Percentiles rank a stretch among this genome's conserved stretches.
Evolutionary conservation across 2,888 invertebrate species (phyloP).

Genomic region (Choreutis nemorana): DNA sequence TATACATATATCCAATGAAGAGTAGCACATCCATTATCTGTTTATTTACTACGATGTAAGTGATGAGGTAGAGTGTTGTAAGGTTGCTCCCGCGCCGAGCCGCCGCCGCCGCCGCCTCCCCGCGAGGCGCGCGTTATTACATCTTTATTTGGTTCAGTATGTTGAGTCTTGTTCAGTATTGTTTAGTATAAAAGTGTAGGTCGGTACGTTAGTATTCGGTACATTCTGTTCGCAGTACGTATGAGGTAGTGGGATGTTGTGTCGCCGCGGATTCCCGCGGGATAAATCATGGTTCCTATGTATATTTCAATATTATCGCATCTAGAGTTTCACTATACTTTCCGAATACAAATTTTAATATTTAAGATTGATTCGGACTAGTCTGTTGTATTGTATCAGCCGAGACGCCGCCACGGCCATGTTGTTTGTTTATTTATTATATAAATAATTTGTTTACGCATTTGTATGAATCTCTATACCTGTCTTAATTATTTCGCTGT

Average conservation of each 20-base stretch:
- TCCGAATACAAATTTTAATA: slow-evolving; percentile 67
- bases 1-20: too few relatives aligned
- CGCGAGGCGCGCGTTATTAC: slow-evolving; percentile 61
- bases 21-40: too few relatives aligned
- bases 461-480: slow-evolving; percentile 23
- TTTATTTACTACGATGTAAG: too few relatives aligned
- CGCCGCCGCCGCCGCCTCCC: slow-evolving; percentile 28
- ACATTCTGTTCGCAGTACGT: slow-evolving; percentile 7
- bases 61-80: too few relatives aligned
- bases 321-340: slow-evolving; percentile 67
- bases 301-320: slow-evolving; percentile 68
- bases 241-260: slow-evolving; percentile 60
- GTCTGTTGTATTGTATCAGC: slow-evolving; percentile 62
- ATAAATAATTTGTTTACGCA: slow-evolving; percentile 15
- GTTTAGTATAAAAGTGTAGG: slow-evolving; percentile 26
- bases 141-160: slow-evolving; percentile 56
- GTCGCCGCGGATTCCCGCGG: slow-evolving; percentile 62
- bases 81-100: too few relatives aligned
- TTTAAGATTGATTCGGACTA: slow-evolving; percentile 65
- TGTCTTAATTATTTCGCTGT: slow-evolving; percentile 38
- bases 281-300: slow-evolving; percentile 68
- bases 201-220: slow-evolving; percentile 23
- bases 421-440: slow-evolving; percentile 55
- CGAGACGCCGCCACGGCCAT: slow-evolving; percentile 57
- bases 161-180: slow-evolving; percentile 30